Evolutionary conservation across 2,113 vertebrate species (phyloP), one percentile per base, ranked within the genome.

Genomic region (Echinops telfairi): DNA sequence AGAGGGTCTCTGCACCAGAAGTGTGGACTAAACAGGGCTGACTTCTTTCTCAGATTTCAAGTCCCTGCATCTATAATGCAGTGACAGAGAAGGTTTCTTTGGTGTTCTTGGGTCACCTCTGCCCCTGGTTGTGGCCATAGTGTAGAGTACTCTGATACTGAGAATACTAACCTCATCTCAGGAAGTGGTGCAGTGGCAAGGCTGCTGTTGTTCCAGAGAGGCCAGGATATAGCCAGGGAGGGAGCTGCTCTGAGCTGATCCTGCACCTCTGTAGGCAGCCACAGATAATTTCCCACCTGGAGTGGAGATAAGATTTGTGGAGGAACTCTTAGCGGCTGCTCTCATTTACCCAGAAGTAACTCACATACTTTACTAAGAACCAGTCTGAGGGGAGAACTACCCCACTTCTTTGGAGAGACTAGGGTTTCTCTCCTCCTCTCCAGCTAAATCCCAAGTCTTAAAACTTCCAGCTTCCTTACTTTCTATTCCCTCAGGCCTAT

Each of bases 31-130:
- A 92, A 91, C 20, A 81, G 90, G 86, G 60, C 43, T 43, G 83
- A 20, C 84, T 53, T 79, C 79, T 73, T 95, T 93, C 95, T 53
- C 22, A 75, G 75, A 92, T 94, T 95, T 40, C 87, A 90, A 79
- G 79, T 91, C 70, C 73, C 16, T 68, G 31, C 31, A 23, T 94
- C n/a, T 60, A 85, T 90, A 80, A 77, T 91, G 94, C 33, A 27
- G 62, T 73, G 57, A 58, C 92, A 76, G 23, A 66, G 60, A 90
- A 90, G 82, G n/a, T 43, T 93, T 89, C 68, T 0, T 84, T 84
- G 38, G 6, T 25, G 78, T 7, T 23, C 31, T 3, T 7, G 64
- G 20, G 68, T 71, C 27, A 81, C 20, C 78, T 79, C 64, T 62
- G 81, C 73, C 57, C 38, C n/a, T 20, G 86, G 57, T 81, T 64